phyloP scores from a whole-genome alignment of 2,888 invertebrate species.

The Eupelmus urozonus region DNA sequence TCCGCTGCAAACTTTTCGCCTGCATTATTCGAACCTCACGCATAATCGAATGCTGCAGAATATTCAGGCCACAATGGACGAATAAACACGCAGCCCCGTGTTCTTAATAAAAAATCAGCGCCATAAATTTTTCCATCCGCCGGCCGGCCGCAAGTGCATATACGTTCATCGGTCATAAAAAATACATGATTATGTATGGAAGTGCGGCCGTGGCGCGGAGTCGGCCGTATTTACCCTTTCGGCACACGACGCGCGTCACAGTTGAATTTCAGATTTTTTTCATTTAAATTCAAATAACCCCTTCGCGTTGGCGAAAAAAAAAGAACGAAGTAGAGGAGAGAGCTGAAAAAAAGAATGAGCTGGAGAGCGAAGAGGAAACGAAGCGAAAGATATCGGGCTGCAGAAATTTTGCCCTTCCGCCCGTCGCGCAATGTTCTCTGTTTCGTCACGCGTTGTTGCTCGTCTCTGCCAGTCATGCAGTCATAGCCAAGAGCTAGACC shows the following conservation, averaged over 20 bases:
- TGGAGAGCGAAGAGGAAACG: slow-evolving; percentile 36
- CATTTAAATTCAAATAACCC: slow-evolving; percentile 55
- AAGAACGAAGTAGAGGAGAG: background rate
- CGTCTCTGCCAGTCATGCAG: too few species aligned
- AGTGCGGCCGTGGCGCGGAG: too few species aligned
- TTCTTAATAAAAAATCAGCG: slow-evolving; percentile 31
- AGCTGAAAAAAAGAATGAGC: background rate
- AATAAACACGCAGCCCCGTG: background rate
- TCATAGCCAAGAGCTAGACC: background rate
- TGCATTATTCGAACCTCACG: too few species aligned
- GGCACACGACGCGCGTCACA: slow-evolving; percentile 6
- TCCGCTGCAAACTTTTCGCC: too few species aligned
- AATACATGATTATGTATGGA: slow-evolving; percentile 45
- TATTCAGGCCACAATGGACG: background rate
- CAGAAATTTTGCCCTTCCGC: slow-evolving; percentile 27
- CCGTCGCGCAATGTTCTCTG: background rate
- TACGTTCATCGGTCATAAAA: slow-evolving; percentile 47
- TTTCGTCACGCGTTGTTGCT: slow-evolving; percentile 57
- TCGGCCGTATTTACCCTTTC: slow-evolving; percentile 45
- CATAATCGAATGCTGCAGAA: background rate
- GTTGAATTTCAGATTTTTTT: slow-evolving; percentile 55
- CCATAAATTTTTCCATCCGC: slow-evolving; percentile 26
- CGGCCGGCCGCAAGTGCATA: background rate
- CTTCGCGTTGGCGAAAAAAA: slow-evolving; percentile 4
- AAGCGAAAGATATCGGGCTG: slow-evolving; percentile 50